Conservation (phyloP, 2,797 vertebrate species). For the Rhadinocentrus ornatus region DNA sequence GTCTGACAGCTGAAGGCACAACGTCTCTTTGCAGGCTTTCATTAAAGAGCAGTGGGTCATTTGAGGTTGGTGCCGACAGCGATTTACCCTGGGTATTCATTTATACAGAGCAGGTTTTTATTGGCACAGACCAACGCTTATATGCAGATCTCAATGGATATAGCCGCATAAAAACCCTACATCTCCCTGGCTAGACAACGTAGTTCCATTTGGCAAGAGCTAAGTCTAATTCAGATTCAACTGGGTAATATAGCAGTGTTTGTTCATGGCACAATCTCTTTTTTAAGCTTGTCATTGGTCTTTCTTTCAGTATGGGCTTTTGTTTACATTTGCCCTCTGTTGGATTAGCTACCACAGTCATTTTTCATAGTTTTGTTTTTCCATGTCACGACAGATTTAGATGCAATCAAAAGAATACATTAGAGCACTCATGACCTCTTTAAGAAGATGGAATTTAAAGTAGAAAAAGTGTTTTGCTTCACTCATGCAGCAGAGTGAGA, state of each 20-base stretch:
- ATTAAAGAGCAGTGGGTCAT: slow-evolving; percentile 59
- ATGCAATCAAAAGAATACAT: slow-evolving; percentile 52
- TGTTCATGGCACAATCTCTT: slow-evolving; percentile 46
- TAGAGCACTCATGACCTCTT: slow-evolving; percentile 31
- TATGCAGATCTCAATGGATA: slow-evolving; percentile 55
- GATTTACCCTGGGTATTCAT: slow-evolving; percentile 67
- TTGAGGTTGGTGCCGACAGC: slow-evolving; percentile 60
- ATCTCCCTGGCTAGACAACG: slow-evolving; percentile 56
- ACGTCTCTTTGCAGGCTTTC: slow-evolving; percentile 40
- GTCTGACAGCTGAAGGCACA: slow-evolving; percentile 46
- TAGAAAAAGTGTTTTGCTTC: slow-evolving; percentile 18
- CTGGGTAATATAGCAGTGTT: slow-evolving; percentile 43
- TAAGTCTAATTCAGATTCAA: slow-evolving; percentile 31
- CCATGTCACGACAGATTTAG: slow-evolving; percentile 54
- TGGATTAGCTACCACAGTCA: slow-evolving; percentile 48
- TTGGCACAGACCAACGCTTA: slow-evolving; percentile 51
- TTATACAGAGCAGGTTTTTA: slow-evolving; percentile 65
- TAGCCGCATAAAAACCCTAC: slow-evolving; percentile 52
- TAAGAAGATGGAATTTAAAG: slow-evolving; percentile 26
- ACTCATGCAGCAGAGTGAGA: slow-evolving; percentile 13
- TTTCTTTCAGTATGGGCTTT: slow-evolving; percentile 35
- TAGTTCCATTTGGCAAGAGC: slow-evolving; percentile 55
- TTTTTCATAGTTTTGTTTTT: slow-evolving; percentile 66
- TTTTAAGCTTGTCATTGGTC: slow-evolving; percentile 42
- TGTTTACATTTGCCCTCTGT: slow-evolving; percentile 59